These are phyloP conservation scores for Limnephilus rhombicus DNA, from an alignment of 2,888 invertebrate genomes.

Conservation along the genomic window DNA sequence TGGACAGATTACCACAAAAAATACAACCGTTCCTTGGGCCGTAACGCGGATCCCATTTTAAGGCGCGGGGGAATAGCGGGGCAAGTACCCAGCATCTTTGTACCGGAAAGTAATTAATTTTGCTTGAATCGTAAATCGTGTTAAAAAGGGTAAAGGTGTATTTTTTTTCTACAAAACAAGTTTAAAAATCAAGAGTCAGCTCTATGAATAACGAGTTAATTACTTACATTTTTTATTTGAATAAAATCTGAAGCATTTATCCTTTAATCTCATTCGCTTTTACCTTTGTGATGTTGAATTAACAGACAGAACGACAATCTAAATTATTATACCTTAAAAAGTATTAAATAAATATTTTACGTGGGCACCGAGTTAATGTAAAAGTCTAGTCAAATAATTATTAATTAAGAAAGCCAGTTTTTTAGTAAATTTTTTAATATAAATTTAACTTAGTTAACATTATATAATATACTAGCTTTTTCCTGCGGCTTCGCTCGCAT, in stretches of 20 bases:
- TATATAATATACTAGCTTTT: no score
- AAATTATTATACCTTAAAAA: neutral
- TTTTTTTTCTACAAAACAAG: slow-evolving; percentile 5
- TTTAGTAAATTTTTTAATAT: no score
- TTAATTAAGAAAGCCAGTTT: no score
- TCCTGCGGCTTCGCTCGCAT: no score
- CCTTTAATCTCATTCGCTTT: neutral
- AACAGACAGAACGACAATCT: neutral
- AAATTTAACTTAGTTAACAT: no score
- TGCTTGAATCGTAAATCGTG: slow-evolving; percentile 33
- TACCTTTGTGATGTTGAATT: neutral
- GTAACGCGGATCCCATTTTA: slow-evolving; percentile 27
- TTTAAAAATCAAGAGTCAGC: neutral
- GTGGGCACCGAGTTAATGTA: no score
- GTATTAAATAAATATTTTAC: neutral
- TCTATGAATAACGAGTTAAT: neutral
- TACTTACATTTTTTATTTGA: neutral
- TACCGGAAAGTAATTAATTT: slow-evolving; percentile 38
- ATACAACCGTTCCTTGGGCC: slow-evolving; percentile 34
- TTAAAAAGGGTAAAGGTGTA: slow-evolving; percentile 30
- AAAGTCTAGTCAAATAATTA: no score
- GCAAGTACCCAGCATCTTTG: slow-evolving; percentile 41
- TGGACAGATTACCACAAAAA: slow-evolving; percentile 54
- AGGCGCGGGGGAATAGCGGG: slow-evolving; percentile 5
- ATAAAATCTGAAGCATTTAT: neutral